Percentiles rank a stretch among this genome's conserved stretches.
Conservation (phyloP, 2,797 vertebrate species). For the Leptoclinus maculatus region DNA sequence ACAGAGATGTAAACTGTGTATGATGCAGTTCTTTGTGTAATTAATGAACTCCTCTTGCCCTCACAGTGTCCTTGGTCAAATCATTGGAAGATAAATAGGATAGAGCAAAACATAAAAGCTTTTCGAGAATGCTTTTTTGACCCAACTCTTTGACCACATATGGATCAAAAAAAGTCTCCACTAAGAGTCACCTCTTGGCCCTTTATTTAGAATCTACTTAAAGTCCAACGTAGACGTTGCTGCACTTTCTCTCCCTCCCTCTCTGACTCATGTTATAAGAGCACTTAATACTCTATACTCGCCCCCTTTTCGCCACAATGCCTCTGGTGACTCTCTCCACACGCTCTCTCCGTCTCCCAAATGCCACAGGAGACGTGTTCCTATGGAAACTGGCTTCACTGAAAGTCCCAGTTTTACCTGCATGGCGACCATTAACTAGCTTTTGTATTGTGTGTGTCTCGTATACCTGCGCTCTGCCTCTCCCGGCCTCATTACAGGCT, state of each 20-base stretch:
- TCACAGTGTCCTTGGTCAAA: not conserved
- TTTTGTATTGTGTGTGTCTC: slow-evolving; percentile 4
- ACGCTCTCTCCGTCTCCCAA: slow-evolving; percentile 36
- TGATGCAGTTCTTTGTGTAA: not conserved
- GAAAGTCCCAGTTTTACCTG: slow-evolving; percentile 38
- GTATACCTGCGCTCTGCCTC: not conserved
- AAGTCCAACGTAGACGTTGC: slow-evolving; percentile 27
- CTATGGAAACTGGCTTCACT: slow-evolving; percentile 68
- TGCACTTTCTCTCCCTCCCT: slow-evolving; percentile 25
- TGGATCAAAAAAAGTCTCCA: slow-evolving; percentile 5
- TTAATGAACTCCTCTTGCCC: not conserved
- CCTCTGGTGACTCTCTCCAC: slow-evolving; percentile 45
- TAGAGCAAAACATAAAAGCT: slow-evolving; percentile 9
- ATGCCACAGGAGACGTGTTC: slow-evolving; percentile 64
- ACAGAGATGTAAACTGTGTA: not conserved
- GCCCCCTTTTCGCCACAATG: slow-evolving; percentile 8
- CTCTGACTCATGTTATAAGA: slow-evolving; percentile 60
- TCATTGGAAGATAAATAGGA: not conserved
- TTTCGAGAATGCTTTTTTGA: slow-evolving; percentile 2
- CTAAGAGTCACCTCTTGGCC: slow-evolving; percentile 14
- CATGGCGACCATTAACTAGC: slow-evolving; percentile 44
- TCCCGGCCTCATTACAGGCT: not conserved
- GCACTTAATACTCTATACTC: slow-evolving; percentile 55
- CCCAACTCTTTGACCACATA: not conserved
- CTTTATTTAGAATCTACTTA: slow-evolving; percentile 33